A percentile compares a stretch with the other conserved stretches of the same genome.
phyloP scores from a whole-genome alignment of 2,113 vertebrate genomes.

The Nestor notabilis region DNA sequence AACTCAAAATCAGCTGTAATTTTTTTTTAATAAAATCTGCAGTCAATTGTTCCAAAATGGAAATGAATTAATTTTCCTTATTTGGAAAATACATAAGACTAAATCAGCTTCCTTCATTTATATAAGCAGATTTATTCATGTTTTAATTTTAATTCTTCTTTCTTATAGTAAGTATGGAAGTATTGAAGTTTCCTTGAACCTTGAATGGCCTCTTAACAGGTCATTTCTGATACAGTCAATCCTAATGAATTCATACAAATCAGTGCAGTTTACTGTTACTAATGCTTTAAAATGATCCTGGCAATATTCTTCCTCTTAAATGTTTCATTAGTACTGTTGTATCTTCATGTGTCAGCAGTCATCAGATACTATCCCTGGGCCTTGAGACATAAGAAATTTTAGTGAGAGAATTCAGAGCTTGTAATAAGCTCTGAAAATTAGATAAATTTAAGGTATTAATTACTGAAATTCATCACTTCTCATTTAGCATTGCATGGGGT shows the following conservation, averaged over 20 bases:
- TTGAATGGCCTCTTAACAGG: neutral
- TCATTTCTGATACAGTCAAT: neutral
- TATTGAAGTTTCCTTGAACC: neutral
- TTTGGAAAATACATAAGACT: neutral
- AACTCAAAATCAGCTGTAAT: neutral
- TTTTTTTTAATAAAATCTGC: neutral
- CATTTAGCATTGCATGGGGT: accelerated
- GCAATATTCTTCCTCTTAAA: neutral
- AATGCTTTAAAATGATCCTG: neutral
- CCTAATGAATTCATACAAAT: neutral
- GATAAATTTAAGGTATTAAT: neutral
- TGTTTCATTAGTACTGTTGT: neutral
- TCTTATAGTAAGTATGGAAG: neutral
- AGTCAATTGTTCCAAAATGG: neutral
- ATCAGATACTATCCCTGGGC: neutral
- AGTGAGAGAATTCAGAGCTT: neutral
- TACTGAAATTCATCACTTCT: neutral
- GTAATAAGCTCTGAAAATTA: neutral
- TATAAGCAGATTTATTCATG: neutral
- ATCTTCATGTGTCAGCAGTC: neutral
- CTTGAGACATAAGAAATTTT: neutral
- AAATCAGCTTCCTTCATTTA: neutral
- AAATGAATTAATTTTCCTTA: neutral
- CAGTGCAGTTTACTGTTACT: neutral
- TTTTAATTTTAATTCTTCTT: neutral